These are phyloP conservation scores for Stegostoma tigrinum DNA, from an alignment of 2,113 vertebrate species.

Conservation along the genomic window DNA sequence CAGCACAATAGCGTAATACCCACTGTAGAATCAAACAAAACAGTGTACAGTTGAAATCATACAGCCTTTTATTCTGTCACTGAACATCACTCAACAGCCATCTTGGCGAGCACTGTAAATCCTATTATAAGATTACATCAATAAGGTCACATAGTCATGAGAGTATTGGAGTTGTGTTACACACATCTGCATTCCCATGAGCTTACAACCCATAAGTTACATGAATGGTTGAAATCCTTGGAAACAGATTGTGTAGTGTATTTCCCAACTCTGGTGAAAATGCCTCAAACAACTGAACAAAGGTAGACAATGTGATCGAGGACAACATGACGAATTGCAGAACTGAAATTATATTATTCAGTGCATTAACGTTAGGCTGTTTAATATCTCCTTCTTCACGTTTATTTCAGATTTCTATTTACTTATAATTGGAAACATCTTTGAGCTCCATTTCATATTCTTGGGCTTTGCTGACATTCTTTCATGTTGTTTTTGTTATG, in stretches of 20 bases:
- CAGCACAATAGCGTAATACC: not conserved
- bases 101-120: constrained; percentile 23
- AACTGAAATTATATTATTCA: not conserved
- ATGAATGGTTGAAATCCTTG: not conserved
- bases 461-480: constrained; percentile 26
- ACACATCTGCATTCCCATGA: constrained; percentile 6
- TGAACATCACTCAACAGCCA: not conserved
- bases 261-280: not conserved
- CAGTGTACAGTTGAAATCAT: not conserved
- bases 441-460: constrained; percentile 5
- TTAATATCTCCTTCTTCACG: not conserved
- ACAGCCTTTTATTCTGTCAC: constrained; percentile 13
- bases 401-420: not conserved
- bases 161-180: constrained; percentile 28
- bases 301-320: not conserved
- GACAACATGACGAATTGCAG: not conserved
- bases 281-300: not conserved
- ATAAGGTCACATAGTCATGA: constrained; percentile 21
- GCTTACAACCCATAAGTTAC: not conserved
- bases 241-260: not conserved
- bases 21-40: not conserved
- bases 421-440: constrained; percentile 32
- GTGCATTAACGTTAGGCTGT: not conserved
- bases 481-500: constrained; percentile 34
- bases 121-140: constrained; percentile 29